These are phyloP conservation scores for Melitaea athalia DNA, from an alignment of 2,888 invertebrate genomes.

Conservation along the genomic window DNA sequence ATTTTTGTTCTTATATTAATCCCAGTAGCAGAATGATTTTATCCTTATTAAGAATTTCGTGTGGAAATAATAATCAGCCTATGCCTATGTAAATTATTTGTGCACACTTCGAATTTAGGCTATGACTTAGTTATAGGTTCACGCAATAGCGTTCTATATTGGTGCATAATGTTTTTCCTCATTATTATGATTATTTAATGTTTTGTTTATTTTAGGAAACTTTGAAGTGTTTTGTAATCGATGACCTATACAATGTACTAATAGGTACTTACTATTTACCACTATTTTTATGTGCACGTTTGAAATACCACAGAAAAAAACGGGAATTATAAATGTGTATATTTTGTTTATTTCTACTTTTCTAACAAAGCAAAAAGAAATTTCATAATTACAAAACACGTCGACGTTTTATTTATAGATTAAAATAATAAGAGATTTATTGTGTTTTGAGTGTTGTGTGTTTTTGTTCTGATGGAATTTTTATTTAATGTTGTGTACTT, in stretches of 20 bases:
- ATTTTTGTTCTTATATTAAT: too few relatives aligned
- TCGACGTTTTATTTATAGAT: constrained; percentile 25
- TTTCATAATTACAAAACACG: constrained; percentile 12
- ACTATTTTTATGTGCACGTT: neutral
- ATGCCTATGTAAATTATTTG: constrained; percentile 12
- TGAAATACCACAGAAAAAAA: neutral
- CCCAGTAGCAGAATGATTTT: too few relatives aligned
- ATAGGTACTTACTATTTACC: neutral
- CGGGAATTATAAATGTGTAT: neutral
- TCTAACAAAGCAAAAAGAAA: neutral
- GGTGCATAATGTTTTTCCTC: constrained; percentile 68
- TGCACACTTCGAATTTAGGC: constrained; percentile 60
- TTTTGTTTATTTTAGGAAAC: constrained; percentile 30
- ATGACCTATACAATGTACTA: neutral
- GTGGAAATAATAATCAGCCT: constrained; percentile 6
- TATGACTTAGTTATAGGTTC: constrained; percentile 59
- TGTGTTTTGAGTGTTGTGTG: constrained; percentile 45
- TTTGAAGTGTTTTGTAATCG: constrained; percentile 12
- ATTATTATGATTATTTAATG: constrained; percentile 37
- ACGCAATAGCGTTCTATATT: constrained; percentile 43
- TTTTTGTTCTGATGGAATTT: constrained; percentile 45
- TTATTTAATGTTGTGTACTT: constrained; percentile 45
- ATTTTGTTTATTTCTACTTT: neutral
- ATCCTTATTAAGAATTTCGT: too few relatives aligned
- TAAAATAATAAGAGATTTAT: constrained; percentile 32